These are phyloP conservation scores for Lagopus leucura DNA, from an alignment of 2,113 vertebrate species.

Conservation along the genomic window DNA sequence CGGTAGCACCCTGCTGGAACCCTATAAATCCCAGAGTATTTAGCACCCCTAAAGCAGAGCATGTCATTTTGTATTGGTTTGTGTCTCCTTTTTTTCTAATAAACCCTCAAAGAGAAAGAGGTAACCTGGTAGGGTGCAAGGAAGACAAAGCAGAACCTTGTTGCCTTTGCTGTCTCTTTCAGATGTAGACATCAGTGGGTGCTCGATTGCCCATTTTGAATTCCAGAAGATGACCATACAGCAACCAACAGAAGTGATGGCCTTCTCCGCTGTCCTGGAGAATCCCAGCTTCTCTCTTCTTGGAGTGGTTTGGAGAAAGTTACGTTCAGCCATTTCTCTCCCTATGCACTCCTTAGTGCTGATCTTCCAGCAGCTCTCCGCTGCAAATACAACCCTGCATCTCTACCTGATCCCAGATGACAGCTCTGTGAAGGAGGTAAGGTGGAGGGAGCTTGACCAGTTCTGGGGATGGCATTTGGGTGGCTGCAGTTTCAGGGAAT, in stretches of 20 bases:
- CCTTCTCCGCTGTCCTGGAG: neutral
- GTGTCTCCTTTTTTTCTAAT: neutral
- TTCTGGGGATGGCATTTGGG: neutral
- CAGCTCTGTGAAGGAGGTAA: neutral
- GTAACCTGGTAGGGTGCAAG: neutral
- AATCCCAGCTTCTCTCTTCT: neutral
- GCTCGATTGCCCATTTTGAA: neutral
- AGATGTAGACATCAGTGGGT: neutral
- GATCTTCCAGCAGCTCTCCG: neutral
- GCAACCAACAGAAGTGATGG: accelerated
- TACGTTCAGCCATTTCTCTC: neutral
- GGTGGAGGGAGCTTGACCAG: neutral
- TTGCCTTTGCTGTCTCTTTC: neutral
- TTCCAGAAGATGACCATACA: neutral
- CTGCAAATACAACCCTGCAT: neutral
- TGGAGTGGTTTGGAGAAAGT: neutral
- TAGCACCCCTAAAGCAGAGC: neutral
- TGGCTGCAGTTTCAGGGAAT: neutral
- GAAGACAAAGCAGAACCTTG: neutral
- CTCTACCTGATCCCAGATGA: neutral
- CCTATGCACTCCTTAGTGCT: neutral
- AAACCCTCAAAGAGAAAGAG: neutral
- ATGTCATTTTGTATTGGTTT: accelerated
- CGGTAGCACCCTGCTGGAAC: neutral
- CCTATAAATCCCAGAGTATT: neutral